phyloP scores from a whole-genome alignment of 2,113 vertebrate genomes.

The Psilopsiagon aymara region DNA sequence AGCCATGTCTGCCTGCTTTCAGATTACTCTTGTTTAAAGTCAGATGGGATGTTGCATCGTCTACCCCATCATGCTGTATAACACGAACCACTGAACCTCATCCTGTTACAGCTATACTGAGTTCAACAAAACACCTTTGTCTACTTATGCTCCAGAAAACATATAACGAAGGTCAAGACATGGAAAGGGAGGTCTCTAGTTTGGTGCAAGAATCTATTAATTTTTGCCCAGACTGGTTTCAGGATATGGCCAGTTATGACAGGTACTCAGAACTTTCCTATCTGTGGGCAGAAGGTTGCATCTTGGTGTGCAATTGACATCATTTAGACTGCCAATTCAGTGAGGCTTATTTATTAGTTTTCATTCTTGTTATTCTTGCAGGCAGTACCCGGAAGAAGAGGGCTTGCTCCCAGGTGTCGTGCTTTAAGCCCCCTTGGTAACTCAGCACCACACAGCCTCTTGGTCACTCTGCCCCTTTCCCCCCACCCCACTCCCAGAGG shows the following conservation, averaged over 20 bases:
- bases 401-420: background rate
- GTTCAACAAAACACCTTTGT: background rate
- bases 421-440: background rate
- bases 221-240: background rate
- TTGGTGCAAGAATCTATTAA: background rate
- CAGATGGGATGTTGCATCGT: background rate
- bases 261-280: background rate
- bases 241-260: background rate
- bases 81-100: background rate
- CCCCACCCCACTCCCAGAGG: background rate
- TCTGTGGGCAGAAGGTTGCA: background rate
- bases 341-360: background rate
- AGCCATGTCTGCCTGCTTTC: background rate
- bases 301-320: background rate
- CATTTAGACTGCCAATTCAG: background rate
- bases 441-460: background rate
- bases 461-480: background rate
- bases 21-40: background rate
- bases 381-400: background rate
- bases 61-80: background rate
- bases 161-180: background rate
- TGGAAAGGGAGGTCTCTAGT: background rate
- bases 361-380: background rate
- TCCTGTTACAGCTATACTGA: background rate
- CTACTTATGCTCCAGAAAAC: background rate